phyloP scores from a whole-genome alignment of 2,797 vertebrate species.

The Pempheris klunzingeri region DNA sequence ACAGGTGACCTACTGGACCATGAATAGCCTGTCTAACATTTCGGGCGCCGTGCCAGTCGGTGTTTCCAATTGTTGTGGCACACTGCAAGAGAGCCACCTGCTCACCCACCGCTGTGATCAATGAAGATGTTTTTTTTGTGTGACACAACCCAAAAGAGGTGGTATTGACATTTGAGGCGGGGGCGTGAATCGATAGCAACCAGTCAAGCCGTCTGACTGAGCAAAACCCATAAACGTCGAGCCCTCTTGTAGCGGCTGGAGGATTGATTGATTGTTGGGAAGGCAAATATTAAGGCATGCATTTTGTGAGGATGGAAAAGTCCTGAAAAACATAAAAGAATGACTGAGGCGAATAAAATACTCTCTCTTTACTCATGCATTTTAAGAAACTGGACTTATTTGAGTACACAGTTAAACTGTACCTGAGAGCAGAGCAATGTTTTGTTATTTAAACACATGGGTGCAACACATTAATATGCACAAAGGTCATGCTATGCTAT shows the following conservation, averaged over 20 bases:
- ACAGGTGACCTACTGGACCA: conserved; percentile 81
- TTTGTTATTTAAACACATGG: conserved; percentile 1
- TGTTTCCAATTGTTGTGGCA: conserved; percentile 86
- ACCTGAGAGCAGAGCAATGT: background rate
- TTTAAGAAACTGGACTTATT: conserved; percentile 5
- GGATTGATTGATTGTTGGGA: conserved; percentile 93
- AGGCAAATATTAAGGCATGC: conserved; percentile 84
- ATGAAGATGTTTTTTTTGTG: conserved; percentile 85
- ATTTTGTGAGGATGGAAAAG: conserved; percentile 30
- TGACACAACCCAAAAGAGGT: conserved; percentile 89
- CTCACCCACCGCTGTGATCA: conserved; percentile 90
- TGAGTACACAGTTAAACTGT: background rate
- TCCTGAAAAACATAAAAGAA: conserved; percentile 22
- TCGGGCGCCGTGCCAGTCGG: conserved; percentile 75
- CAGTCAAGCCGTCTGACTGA: conserved; percentile 91
- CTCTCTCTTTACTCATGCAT: background rate
- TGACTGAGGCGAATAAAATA: background rate
- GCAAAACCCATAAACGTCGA: conserved; percentile 92
- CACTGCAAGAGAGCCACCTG: conserved; percentile 86
- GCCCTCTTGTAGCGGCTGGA: conserved; percentile 87
- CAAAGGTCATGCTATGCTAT: conserved; percentile 1
- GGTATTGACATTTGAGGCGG: conserved; percentile 95
- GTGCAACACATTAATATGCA: background rate
- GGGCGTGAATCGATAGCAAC: conserved; percentile 90
- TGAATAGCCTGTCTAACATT: conserved; percentile 80